Evolutionary conservation across 2,888 invertebrate species (phyloP), one percentile per base, ranked within the genome.

Genomic region (Creontiades dilutus): DNA sequence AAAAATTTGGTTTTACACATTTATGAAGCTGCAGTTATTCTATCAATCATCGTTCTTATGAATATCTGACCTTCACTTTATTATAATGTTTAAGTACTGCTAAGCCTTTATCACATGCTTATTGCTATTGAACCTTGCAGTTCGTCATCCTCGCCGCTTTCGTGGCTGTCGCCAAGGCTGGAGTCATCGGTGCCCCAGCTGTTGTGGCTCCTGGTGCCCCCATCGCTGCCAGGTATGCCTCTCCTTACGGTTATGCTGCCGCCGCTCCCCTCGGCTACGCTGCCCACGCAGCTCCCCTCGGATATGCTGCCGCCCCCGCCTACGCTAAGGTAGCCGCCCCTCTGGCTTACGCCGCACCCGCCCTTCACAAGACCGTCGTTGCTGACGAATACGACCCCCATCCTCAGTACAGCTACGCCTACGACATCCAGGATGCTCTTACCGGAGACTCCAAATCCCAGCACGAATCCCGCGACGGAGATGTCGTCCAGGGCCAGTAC

Each of bases 391-490:
- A 86, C 86, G 86, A 86, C 76, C 86, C 86, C 48, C 86, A 86
- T 47, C 86, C 48, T 55, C 90, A 90, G 68, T 86, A 89, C 89
- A 86, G 86, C 86, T 89, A 89, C 89, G 86, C 90, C 48, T 89
- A 89, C 84, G 89, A 90, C 91, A 90, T 90, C 91, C 88, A 91
- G 76, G 91, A 91, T 78, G 91, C 91, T 82, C 78, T 90, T 28
- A 86, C 86, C 76, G 86, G 86, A 46, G 86, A 85, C 85, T 85
- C 85, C 85, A 85, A 85, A 57, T 55, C 55, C 85, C 85, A 85
- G 61, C 85, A 85, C 86, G 86, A 86, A 86, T 55, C 55, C 86
- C 86, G 86, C 28, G 81, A 89, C 81, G 89, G 89, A 23, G 89
- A 89, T 47, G 89, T 89, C 57, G 89, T 89, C 89, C 89, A 89